A percentile compares a stretch with the other conserved stretches of the same genome.
phyloP scores from a whole-genome alignment of 1,140 invertebrate genomes.

The Parasteatoda tepidariorum region DNA sequence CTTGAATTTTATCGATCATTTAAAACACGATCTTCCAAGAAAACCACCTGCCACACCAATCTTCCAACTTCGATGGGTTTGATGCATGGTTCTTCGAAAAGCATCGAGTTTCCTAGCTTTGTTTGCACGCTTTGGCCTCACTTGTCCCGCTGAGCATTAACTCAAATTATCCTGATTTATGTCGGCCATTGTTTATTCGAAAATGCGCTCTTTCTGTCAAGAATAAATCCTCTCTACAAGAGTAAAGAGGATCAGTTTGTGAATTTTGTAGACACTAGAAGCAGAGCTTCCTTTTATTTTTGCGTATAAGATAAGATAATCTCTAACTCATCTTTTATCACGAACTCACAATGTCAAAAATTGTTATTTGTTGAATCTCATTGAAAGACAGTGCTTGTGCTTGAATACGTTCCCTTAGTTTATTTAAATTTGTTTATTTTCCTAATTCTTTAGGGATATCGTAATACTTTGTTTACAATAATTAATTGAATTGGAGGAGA shows the following conservation, averaged over 20 bases:
- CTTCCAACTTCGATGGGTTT: neutral
- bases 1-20: constrained; percentile 9
- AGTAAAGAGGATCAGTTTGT: constrained; percentile 3
- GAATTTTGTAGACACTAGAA: no score
- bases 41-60: constrained; percentile 12
- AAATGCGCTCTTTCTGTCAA: neutral
- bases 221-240: neutral
- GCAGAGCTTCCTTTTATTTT: neutral
- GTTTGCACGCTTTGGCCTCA: neutral
- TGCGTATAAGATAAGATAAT: neutral
- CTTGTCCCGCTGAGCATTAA: neutral
- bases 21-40: neutral
- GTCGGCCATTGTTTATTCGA: constrained; percentile 9
- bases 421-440: no score
- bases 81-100: neutral
- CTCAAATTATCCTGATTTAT: constrained; percentile 30
- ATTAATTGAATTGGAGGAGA: no score
- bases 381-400: no score
- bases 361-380: no score
- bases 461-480: no score
- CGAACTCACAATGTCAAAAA: no score
- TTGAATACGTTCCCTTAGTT: no score
- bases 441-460: no score
- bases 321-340: neutral
- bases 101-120: neutral